Percentiles rank a stretch among this genome's conserved stretches.
Evolutionary conservation across 1,140 invertebrate species (phyloP).

Genomic region (Drosophila pseudoananassae): DNA sequence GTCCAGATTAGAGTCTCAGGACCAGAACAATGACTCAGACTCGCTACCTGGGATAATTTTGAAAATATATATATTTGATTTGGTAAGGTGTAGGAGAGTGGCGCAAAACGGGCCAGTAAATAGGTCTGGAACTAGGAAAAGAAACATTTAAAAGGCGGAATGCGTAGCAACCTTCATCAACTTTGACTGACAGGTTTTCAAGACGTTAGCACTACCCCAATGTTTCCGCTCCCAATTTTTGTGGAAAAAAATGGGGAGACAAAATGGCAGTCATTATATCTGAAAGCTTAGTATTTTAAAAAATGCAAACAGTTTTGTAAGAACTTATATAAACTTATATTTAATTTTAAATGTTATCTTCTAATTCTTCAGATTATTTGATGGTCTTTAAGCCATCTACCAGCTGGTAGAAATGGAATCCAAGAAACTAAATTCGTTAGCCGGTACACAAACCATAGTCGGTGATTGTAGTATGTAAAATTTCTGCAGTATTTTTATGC

Average conservation of each 20-base stretch:
- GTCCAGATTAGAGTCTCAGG: constrained; percentile 71
- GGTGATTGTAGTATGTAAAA: not conserved
- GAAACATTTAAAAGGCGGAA: constrained; percentile 69
- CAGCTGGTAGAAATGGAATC: not conserved
- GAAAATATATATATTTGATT: constrained; percentile 46
- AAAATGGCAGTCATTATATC: constrained; percentile 7
- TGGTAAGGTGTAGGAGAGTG: constrained; percentile 35
- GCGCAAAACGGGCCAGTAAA: constrained; percentile 34
- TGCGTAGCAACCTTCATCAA: constrained; percentile 81
- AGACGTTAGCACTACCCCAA: constrained; percentile 78
- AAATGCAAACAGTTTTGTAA: not conserved
- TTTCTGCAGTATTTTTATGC: not conserved
- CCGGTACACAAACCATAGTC: not conserved
- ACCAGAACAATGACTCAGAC: constrained; percentile 65
- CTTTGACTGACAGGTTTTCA: constrained; percentile 83
- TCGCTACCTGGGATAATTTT: constrained; percentile 50
- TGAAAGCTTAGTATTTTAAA: not conserved
- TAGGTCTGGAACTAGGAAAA: constrained; percentile 21
- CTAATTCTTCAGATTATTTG: too few relatives aligned
- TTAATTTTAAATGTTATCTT: too few relatives aligned
- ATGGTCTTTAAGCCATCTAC: not conserved
- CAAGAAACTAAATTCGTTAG: not conserved
- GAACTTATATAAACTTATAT: too few relatives aligned
- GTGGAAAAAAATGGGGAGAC: not conserved
- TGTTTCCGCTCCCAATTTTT: constrained; percentile 55